Evolutionary conservation across 2,888 invertebrate species (phyloP), one percentile per base, ranked within the genome.

Genomic region (Tenthredo scrophulariae): DNA sequence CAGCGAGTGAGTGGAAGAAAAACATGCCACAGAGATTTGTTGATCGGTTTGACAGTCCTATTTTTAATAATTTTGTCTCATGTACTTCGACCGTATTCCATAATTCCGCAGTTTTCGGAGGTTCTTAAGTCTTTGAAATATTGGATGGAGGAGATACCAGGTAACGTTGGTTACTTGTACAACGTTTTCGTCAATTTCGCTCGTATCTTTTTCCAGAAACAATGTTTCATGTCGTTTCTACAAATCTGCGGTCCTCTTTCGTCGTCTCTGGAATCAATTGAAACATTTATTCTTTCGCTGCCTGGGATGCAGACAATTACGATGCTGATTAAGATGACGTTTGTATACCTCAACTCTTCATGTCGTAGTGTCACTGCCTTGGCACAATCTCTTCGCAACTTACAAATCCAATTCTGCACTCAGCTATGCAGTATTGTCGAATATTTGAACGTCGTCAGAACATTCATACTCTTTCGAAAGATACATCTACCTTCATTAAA

Each of bases 21-120:
- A n/a, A 72, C 74, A 40, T 75, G 58, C 72, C 84, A 84, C 46
- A 72, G 85, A 83, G 74, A 89, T 83, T 85, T 89, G 13, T 65
- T 84, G 3, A 82, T 87, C 22, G 88, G 87, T 15, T 87, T 89
- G n/a, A 15, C 86, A 6, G 80, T 88, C 4, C 79, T 88, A 1
- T 26, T 86, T 9, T 33, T 87, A 70, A 87, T 88, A 29, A 33
- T 86, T 0, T 13, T 86, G n/a, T 87, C 88, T 0, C 84, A 87
- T 50, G 33, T 85, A 0, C 70, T 84, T 37, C 84, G 58, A 22
- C 85, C 70, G 7, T 85, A 62, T 72, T 46, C 50, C 26, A 33
- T 67, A 13, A 13, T 85, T 3, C 80, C 82, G 7, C 46, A 82
- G 9, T 70, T 43, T 40, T 29, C 83, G 2, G 54, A 50, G 18